Evolutionary conservation across 2,888 invertebrate species (phyloP).

Genomic region (Mesoligia furuncula): DNA sequence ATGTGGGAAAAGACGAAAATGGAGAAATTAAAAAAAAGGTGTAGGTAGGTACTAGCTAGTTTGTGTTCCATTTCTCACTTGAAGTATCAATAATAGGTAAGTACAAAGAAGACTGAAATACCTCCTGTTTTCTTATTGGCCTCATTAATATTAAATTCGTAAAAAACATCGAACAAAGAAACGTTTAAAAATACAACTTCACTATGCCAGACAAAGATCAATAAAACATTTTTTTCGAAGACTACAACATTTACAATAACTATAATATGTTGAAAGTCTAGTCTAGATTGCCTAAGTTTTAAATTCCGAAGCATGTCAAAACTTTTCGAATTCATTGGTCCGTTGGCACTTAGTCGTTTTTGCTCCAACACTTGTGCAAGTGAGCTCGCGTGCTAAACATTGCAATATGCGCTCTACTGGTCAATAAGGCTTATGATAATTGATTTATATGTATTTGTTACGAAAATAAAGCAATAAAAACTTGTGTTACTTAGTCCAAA

Average conservation of each 20-base stretch:
- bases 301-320: constrained; percentile 40
- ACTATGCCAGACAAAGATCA: neutral
- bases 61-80: neutral
- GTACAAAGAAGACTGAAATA: neutral
- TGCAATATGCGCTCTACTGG: constrained; percentile 61
- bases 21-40: neutral
- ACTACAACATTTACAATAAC: constrained; percentile 7
- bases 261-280: constrained; percentile 1
- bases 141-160: neutral
- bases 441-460: constrained; percentile 56
- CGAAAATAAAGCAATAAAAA: constrained; percentile 50
- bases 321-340: constrained; percentile 30
- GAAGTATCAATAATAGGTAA: neutral
- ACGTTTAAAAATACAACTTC: neutral
- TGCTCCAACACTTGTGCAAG: constrained; percentile 51
- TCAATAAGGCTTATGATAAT: constrained; percentile 60
- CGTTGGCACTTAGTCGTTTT: constrained; percentile 38
- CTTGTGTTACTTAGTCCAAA: constrained; percentile 14
- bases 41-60: neutral
- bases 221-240: constrained; percentile 8
- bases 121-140: neutral
- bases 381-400: constrained; percentile 56
- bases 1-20: neutral
- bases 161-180: neutral
- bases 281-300: constrained; percentile 36